phyloP scores from a whole-genome alignment of 2,888 invertebrate species.

The Agrotis exclamationis region DNA sequence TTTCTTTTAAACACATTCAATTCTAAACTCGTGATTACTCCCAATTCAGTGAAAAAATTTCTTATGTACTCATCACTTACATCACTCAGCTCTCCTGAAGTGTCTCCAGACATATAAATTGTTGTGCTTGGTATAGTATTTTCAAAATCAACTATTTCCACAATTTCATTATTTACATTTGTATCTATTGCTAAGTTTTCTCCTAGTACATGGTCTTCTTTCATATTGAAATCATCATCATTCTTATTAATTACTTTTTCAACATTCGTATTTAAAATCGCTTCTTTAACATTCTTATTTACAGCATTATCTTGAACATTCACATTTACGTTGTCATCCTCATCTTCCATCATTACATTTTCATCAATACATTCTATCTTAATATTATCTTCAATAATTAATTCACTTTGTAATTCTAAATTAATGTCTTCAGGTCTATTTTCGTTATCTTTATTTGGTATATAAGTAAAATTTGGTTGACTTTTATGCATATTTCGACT shows the following conservation, averaged over 20 bases:
- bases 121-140: conserved; percentile 1
- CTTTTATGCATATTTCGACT: background rate
- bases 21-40: conserved; percentile 30
- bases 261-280: too few species aligned
- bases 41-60: conserved; percentile 36
- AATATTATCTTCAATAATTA: conserved; percentile 23
- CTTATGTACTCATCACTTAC: conserved; percentile 32
- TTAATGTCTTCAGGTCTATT: background rate
- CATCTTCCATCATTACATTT: background rate
- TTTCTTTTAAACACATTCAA: conserved; percentile 26
- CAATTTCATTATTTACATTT: background rate
- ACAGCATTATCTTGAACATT: too few species aligned
- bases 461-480: background rate
- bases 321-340: background rate
- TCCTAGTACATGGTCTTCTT: background rate
- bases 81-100: background rate
- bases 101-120: background rate
- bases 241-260: background rate
- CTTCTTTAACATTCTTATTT: too few species aligned
- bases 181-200: background rate
- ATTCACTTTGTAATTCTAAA: conserved; percentile 41
- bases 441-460: conserved; percentile 14
- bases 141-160: background rate
- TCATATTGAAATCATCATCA: background rate
- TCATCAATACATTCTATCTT: conserved; percentile 10